Percentiles rank a stretch among this genome's conserved stretches.
Evolutionary conservation across 2,797 vertebrate genomes (phyloP).

Genomic region (Bradypodion pumilum): DNA sequence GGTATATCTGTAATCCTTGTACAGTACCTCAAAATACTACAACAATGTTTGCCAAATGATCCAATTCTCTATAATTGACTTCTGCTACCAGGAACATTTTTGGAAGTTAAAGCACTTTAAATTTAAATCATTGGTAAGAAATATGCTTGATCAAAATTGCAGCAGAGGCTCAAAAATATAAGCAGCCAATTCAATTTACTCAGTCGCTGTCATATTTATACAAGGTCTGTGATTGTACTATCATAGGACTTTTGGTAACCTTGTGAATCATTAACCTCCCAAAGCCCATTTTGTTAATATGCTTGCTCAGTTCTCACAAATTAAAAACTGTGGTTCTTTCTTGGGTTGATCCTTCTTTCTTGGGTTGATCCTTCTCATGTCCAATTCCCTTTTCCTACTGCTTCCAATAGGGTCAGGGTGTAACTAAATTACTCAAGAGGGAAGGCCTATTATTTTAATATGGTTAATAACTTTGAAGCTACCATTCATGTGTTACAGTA

Average conservation of each 20-base stretch:
- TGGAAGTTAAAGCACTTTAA: neutral
- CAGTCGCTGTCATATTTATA: neutral
- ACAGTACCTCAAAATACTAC: neutral
- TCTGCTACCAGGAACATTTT: neutral
- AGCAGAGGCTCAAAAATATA: neutral
- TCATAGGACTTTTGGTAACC: no score
- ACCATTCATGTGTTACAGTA: neutral
- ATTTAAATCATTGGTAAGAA: neutral
- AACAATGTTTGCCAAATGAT: neutral
- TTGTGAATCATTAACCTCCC: no score
- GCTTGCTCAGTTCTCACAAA: no score
- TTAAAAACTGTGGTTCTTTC: no score
- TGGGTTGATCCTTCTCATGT: no score
- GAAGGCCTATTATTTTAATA: neutral
- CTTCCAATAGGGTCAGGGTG: no score
- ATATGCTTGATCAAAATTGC: no score
- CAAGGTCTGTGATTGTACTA: no score
- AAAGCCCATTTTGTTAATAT: no score
- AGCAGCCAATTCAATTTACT: neutral
- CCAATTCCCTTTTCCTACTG: no score
- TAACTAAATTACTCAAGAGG: neutral
- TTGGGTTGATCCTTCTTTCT: no score
- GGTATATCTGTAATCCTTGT: neutral
- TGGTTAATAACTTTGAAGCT: neutral
- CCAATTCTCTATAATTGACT: neutral